A percentile compares a stretch with the other conserved stretches of the same genome.
Conservation (phyloP, 2,888 invertebrate species). For the Abrostola tripartita region DNA sequence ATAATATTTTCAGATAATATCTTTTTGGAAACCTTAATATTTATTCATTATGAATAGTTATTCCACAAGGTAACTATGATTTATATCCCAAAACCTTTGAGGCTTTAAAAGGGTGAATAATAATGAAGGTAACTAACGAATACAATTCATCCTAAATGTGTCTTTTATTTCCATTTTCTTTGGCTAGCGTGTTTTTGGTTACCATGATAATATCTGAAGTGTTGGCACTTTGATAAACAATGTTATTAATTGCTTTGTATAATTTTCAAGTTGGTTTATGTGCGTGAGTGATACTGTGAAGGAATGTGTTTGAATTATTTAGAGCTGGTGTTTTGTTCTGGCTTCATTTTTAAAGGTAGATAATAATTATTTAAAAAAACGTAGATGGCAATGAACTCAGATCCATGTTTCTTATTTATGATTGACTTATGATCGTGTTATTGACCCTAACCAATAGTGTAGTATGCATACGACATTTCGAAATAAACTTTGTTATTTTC, state of each 20-base stretch:
- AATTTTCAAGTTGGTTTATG: slow-evolving; percentile 41
- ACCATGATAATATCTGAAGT: slow-evolving; percentile 64
- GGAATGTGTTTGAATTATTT: neutral
- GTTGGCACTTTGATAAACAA: slow-evolving; percentile 66
- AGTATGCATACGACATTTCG: no score
- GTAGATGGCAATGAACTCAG: no score
- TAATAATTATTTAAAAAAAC: no score
- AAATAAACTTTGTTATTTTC: no score
- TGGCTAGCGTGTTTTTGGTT: slow-evolving; percentile 61
- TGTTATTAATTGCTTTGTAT: slow-evolving; percentile 56
- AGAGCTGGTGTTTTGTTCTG: slow-evolving; percentile 13
- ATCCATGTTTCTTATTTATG: no score
- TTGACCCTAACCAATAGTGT: no score
- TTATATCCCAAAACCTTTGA: slow-evolving; percentile 49
- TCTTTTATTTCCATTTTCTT: slow-evolving; percentile 39
- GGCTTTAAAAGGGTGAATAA: slow-evolving; percentile 52
- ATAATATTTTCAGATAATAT: slow-evolving; percentile 11
- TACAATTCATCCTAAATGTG: slow-evolving; percentile 41
- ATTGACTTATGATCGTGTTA: no score
- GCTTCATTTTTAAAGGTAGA: no score
- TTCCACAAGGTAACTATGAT: slow-evolving; percentile 48
- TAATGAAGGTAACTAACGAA: slow-evolving; percentile 47
- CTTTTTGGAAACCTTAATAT: slow-evolving; percentile 41
- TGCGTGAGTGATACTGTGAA: slow-evolving; percentile 45
- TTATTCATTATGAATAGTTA: slow-evolving; percentile 54